These are phyloP conservation scores for Manis pentadactyla DNA, from an alignment of 2,797 vertebrate genomes.

Conservation along the genomic window DNA sequence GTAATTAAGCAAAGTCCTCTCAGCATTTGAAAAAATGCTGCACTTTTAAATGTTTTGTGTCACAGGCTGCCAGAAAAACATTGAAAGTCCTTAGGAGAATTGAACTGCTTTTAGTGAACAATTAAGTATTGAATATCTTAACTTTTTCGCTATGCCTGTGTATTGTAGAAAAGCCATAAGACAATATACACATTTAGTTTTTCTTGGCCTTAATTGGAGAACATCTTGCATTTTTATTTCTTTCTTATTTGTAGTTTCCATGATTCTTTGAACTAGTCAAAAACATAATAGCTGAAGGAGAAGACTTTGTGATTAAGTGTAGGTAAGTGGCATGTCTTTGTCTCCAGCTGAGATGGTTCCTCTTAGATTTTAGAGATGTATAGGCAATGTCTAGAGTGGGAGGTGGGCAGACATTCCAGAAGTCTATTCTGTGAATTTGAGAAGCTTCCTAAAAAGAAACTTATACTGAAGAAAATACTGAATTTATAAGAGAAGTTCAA, in stretches of 20 bases:
- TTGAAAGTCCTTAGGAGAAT: neutral
- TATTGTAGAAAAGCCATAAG: neutral
- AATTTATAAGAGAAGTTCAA: neutral
- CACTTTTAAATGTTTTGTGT: neutral
- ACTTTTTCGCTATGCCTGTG: neutral
- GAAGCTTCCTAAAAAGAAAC: neutral
- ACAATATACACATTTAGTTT: neutral
- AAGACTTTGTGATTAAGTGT: constrained; percentile 16
- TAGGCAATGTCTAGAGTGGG: neutral
- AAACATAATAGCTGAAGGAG: neutral
- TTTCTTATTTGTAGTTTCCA: neutral
- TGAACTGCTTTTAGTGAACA: neutral
- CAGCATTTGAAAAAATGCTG: neutral
- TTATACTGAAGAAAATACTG: neutral
- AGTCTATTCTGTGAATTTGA: neutral
- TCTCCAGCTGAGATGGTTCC: neutral
- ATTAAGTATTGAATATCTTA: neutral
- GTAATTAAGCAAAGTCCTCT: neutral
- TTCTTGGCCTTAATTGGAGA: neutral
- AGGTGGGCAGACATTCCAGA: neutral
- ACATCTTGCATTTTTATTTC: neutral
- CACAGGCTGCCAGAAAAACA: neutral
- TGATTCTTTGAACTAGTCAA: neutral
- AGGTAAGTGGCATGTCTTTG: neutral
- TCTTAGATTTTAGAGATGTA: neutral